A percentile compares a stretch with the other conserved stretches of the same genome.
Conservation (phyloP, 2,113 vertebrate species). For the Tyrannus savana region DNA sequence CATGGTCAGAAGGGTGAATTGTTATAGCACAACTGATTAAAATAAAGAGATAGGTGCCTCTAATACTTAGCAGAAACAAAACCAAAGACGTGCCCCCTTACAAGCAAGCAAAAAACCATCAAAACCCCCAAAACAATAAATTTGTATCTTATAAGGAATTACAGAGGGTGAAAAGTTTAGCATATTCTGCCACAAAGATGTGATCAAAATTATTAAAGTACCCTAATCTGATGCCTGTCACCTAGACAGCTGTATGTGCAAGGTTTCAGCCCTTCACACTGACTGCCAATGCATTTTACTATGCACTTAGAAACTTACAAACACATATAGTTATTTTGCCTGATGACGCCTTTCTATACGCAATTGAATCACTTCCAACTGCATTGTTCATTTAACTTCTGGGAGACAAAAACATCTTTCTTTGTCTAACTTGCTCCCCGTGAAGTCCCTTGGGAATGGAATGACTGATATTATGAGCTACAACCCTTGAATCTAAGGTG, state of each 20-base stretch:
- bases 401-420: neutral
- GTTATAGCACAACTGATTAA: neutral
- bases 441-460: neutral
- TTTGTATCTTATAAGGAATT: neutral
- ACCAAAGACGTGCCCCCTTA: fast-evolving
- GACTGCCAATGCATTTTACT: neutral
- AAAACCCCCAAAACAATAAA: neutral
- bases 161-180: neutral
- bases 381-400: neutral
- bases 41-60: neutral
- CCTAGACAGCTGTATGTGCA: neutral
- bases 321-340: neutral
- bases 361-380: neutral
- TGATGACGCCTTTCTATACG: neutral
- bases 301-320: neutral
- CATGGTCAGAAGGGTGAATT: neutral
- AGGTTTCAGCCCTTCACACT: neutral
- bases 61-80: neutral
- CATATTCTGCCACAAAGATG: neutral
- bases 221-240: neutral
- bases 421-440: neutral
- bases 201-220: neutral
- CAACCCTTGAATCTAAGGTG: neutral
- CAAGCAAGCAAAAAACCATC: neutral
- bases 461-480: neutral